These are phyloP conservation scores for Amblyopsis rosae DNA, from an alignment of 2,113 vertebrate species.

Conservation along the genomic window DNA sequence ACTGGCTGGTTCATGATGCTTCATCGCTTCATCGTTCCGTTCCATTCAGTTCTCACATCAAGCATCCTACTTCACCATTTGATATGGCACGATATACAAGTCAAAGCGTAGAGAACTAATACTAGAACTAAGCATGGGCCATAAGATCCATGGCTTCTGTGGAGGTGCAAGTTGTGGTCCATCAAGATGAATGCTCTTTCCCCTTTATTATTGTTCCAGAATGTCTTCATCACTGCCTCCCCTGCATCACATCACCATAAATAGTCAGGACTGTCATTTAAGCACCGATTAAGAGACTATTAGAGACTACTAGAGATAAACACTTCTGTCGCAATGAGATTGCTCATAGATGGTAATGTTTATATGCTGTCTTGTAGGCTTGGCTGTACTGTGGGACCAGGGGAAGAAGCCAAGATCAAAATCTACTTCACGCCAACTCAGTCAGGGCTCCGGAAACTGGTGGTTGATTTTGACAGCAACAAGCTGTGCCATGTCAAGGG, in stretches of 20 bases:
- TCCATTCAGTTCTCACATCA: too few relatives aligned
- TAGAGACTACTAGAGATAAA: slow-evolving; percentile 20
- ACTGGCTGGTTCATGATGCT: neutral
- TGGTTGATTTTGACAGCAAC: slow-evolving; percentile 90
- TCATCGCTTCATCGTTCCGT: neutral
- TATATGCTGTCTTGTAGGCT: slow-evolving; percentile 65
- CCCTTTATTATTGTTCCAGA: neutral
- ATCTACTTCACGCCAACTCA: slow-evolving; percentile 82
- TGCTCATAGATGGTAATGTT: slow-evolving; percentile 22
- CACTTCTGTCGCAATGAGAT: neutral
- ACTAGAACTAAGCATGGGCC: too few relatives aligned
- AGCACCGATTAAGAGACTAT: neutral
- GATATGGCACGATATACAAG: too few relatives aligned
- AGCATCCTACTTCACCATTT: too few relatives aligned
- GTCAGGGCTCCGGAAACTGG: slow-evolving; percentile 81
- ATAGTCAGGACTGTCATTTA: slow-evolving; percentile 23
- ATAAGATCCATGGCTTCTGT: too few relatives aligned
- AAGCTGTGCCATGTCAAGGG: slow-evolving; percentile 86
- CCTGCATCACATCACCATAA: slow-evolving; percentile 9
- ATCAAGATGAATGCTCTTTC: too few relatives aligned
- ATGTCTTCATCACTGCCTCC: neutral
- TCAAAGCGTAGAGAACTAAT: neutral
- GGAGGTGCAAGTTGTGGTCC: too few relatives aligned
- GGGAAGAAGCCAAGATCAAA: slow-evolving; percentile 77
- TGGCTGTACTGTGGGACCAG: slow-evolving; percentile 64